Percentiles rank a stretch among this genome's conserved stretches.
These are phyloP conservation scores for Heliconius nattereri DNA, from an alignment of 1,140 invertebrate genomes.

Conservation along the genomic window DNA sequence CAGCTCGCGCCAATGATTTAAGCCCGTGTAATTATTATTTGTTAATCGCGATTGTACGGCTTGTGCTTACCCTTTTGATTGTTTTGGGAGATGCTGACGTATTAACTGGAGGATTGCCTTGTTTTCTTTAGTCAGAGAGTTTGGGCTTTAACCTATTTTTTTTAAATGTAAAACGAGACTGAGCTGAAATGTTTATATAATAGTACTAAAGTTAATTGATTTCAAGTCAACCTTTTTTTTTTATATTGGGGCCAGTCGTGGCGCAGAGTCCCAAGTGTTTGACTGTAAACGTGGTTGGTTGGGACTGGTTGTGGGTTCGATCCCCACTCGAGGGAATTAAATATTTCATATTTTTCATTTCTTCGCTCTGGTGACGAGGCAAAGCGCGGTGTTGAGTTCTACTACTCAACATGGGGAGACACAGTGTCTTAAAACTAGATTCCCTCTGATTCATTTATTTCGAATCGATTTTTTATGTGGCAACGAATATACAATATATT, in stretches of 20 bases:
- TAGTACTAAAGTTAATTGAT: neutral
- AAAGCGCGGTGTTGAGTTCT: no score
- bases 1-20: constrained; percentile 33
- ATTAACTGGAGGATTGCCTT: neutral
- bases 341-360: no score
- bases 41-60: constrained; percentile 15
- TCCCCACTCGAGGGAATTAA: no score
- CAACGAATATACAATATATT: neutral
- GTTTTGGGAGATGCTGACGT: constrained; percentile 13
- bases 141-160: neutral
- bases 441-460: no score
- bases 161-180: neutral
- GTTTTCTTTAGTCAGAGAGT: neutral
- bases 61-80: constrained; percentile 9
- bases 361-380: no score
- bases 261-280: no score
- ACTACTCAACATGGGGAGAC: no score
- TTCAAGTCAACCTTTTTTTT: neutral
- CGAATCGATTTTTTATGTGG: no score
- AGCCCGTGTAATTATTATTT: constrained; percentile 30
- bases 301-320: no score
- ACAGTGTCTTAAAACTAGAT: no score
- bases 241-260: no score
- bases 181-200: neutral
- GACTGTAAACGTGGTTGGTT: no score